A percentile compares a stretch with the other conserved stretches of the same genome.
Evolutionary conservation across 2,888 invertebrate species (phyloP).

Genomic region (Strigamia transsilvanica): DNA sequence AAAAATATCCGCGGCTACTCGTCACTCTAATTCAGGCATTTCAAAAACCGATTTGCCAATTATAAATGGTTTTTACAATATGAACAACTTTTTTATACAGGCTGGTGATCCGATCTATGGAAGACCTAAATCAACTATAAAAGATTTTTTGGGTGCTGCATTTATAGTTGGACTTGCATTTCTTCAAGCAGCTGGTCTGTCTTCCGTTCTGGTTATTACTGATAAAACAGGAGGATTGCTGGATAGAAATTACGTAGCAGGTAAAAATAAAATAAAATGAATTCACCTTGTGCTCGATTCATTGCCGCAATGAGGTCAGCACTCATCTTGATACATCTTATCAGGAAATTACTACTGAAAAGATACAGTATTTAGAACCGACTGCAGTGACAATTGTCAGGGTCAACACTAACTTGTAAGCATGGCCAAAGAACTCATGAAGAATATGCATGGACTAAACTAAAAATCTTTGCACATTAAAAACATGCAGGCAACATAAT

Average conservation of each 20-base stretch:
- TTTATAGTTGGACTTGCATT: neutral
- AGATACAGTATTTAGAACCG: no score
- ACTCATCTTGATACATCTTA: no score
- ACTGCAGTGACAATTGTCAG: no score
- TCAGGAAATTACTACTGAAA: no score
- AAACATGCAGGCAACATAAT: no score
- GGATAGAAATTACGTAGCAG: slow-evolving; percentile 4
- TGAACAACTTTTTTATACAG: neutral
- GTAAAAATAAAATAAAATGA: neutral
- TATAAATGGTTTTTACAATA: neutral
- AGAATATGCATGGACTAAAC: no score
- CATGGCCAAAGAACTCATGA: no score
- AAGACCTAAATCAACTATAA: neutral
- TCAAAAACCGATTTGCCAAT: neutral
- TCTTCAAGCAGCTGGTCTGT: neutral
- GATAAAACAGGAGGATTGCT: slow-evolving; percentile 10
- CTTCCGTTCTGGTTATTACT: neutral
- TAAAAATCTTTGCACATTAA: no score
- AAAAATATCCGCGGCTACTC: neutral
- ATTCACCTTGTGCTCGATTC: no score
- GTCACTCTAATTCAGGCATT: neutral
- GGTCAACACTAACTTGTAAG: no score
- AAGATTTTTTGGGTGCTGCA: neutral
- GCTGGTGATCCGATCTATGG: neutral
- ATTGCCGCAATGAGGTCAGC: no score